Base-by-base conservation (phyloP, 2,113 vertebrate species). In the Labrus mixtus region DNA sequence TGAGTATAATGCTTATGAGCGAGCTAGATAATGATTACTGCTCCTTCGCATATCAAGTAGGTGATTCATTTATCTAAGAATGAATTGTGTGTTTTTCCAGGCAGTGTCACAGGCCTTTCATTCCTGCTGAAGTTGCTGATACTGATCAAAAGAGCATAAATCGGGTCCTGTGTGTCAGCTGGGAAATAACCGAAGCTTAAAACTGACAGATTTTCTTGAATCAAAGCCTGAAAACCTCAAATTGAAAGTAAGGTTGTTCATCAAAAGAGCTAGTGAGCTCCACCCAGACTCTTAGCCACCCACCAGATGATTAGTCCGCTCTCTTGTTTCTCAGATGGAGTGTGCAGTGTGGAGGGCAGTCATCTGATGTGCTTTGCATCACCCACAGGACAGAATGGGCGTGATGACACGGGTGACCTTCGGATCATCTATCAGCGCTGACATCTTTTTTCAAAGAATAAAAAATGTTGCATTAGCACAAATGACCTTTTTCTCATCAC, bases 401-500 rank as follows among this genome's bases (percentile, higher is more conserved):
- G 77, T 76, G 68, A 79, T 82, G 85, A 85, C 89, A 85, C 66
- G 0, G 56, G 20, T 55, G 84, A 89, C 90, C 89, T 92, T 90
- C 90, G 81, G 78, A 84, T 87, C 85, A 79, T 87, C 85, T 73
- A 79, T 85, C 84, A 73, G 37, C 12, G 15, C 45, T 73, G 73
- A 84, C 73, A 33, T 88, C 82, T 87, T 68, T 33, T 82, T 80
- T 70, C 78, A 8, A 41, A 23, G 76, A 78, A 82, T 88, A 74
- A 89, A 87, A 87, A 89, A 86, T 78, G 80, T 88, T 86, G 67
- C 88, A 90, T 82, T 85, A 87, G 79, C 82, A 65, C 83, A 79
- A 90, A 91, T 90, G 87, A 90, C 89, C 90, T 90, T 89, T 51
- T 88, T 75, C 72, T 87, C 85, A 82, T 90, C 78, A 66, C 57